Percentiles rank a stretch among this genome's conserved stretches.
phyloP scores from a whole-genome alignment of 2,888 invertebrate genomes.

The Drosophila fulvimacula region DNA sequence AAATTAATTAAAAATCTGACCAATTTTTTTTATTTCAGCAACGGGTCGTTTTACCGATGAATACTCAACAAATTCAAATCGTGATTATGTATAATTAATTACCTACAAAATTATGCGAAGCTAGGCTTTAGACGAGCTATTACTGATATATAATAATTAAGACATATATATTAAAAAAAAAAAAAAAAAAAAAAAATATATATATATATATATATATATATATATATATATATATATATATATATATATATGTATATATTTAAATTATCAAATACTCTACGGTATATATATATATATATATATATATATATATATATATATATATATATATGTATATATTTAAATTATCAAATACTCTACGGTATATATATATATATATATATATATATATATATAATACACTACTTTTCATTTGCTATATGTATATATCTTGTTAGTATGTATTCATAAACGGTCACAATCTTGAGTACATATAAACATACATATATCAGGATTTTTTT shows the following conservation, averaged over 20 bases:
- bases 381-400: no score
- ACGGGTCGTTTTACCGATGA: conserved; percentile 83
- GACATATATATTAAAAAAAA: neutral
- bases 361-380: neutral
- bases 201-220: no score
- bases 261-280: no score
- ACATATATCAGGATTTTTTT: no score
- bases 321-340: no score
- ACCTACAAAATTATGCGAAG: conserved; percentile 6
- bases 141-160: conserved; percentile 5
- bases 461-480: conserved; percentile 2
- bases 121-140: conserved; percentile 33
- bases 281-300: no score
- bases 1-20: neutral
- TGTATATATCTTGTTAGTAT: neutral
- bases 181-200: no score
- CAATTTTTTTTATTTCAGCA: conserved; percentile 57
- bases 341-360: no score
- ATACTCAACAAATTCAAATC: conserved; percentile 79
- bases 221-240: neutral
- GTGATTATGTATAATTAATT: conserved; percentile 84
- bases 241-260: no score
- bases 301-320: neutral
- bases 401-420: no score
- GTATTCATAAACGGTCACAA: conserved; percentile 10